Base-by-base conservation (phyloP, 2,888 invertebrate species). In the Agrypnus murinus region DNA sequence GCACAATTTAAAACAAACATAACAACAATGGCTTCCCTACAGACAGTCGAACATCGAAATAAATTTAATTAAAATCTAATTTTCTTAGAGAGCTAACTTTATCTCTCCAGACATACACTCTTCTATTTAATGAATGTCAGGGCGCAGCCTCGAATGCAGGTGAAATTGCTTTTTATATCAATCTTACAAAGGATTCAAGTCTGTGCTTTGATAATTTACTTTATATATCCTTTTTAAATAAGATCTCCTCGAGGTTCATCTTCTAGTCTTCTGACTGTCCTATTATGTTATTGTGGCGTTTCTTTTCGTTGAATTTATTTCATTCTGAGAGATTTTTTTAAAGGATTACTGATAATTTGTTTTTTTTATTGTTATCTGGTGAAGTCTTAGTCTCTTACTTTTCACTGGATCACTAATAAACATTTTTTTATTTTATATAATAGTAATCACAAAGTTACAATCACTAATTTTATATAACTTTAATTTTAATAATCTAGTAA, bases 171-270 rank as follows among this genome's bases (percentile, higher is more conserved):
- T 48, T 36, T 48, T 48, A 15, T 10, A 15, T 10, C 55, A 15
- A 36, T 19, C 36, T 14, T 17, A 55, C 55, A 36, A 55, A 55
- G 38, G 36, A 32, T 17, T 34, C 12, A 1, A 2, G 3, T 25
- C 25, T 25, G n/a, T 34, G 38, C 55, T 55, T 36, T 36, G 38
- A 36, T 36, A 36, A 55, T 55, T 55, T 36, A 36, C 32, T 55
- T 55, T 34, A n/a, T 25, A 36, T 31, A 36, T 55, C 36, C 55
- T 55, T 36, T 25, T 55, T 53, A n/a, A 36, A 55, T 55, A 17
- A 14, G 55, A 14, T 32, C 36, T 55, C 10, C 15, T 31, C 15
- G 50, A 34, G 36, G 36, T 36, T 17, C 36, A 3, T 25, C 5
- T 50, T 25, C 25, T 12, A 50, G 31, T 3, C 25, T 2, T 25